Percentiles rank a stretch among this genome's conserved stretches.
Conservation (phyloP, 1,140 invertebrate genomes). For the Danaus plexippus region DNA sequence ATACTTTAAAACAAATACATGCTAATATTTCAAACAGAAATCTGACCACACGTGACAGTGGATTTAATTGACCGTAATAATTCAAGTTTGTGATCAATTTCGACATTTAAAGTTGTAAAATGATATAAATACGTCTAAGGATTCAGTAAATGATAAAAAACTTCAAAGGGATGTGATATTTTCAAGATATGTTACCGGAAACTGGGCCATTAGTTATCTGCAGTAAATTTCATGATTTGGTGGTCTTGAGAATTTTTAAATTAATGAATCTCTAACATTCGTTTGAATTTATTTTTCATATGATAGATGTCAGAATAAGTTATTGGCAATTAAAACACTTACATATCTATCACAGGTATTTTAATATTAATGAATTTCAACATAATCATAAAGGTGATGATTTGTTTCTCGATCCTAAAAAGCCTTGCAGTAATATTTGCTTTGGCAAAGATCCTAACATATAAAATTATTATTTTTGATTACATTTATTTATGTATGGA, state of each 20-base stretch:
- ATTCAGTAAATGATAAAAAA: constrained; percentile 29
- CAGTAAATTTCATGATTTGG: constrained; percentile 67
- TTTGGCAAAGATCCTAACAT: too few relatives aligned
- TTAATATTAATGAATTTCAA: background rate
- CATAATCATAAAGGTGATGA: background rate
- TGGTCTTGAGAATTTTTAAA: constrained; percentile 61
- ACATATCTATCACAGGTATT: too few relatives aligned
- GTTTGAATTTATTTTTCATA: too few relatives aligned
- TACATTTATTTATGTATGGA: too few relatives aligned
- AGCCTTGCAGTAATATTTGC: too few relatives aligned
- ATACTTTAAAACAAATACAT: too few relatives aligned
- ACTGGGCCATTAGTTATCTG: constrained; percentile 46
- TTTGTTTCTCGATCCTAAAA: background rate
- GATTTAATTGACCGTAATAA: too few relatives aligned
- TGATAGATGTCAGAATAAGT: too few relatives aligned
- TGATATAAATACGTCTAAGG: constrained; percentile 57
- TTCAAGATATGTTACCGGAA: constrained; percentile 56
- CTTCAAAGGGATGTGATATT: constrained; percentile 45
- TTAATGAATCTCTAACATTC: constrained; percentile 46
- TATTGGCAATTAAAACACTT: too few relatives aligned
- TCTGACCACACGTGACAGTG: too few relatives aligned
- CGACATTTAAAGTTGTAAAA: constrained; percentile 50
- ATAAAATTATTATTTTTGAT: too few relatives aligned
- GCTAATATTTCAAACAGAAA: too few relatives aligned
- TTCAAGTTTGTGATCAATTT: background rate